Evolutionary conservation across 1,140 invertebrate species (phyloP).

Genomic region (Cataglyphis hispanica): DNA sequence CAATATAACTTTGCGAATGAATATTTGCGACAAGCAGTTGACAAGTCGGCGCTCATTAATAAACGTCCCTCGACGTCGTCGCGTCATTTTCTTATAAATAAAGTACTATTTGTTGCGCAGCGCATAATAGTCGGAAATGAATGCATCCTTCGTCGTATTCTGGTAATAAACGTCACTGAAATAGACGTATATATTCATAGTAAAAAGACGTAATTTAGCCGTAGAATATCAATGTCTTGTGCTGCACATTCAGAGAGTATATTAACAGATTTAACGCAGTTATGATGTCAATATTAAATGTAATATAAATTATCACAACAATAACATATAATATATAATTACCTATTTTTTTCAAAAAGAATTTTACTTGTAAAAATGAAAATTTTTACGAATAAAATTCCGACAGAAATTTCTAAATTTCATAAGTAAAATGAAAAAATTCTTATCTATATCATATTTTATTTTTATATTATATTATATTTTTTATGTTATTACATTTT

Average conservation of each 20-base stretch:
- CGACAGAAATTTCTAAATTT: too few relatives aligned
- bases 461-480: too few relatives aligned
- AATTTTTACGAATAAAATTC: too few relatives aligned
- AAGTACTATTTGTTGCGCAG: slow-evolving; percentile 40
- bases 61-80: slow-evolving; percentile 29
- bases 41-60: slow-evolving; percentile 55
- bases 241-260: neutral
- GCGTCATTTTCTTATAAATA: slow-evolving; percentile 26
- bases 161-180: slow-evolving; percentile 51
- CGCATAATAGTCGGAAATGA: slow-evolving; percentile 44
- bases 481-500: too few relatives aligned
- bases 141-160: slow-evolving; percentile 10
- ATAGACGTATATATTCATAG: neutral
- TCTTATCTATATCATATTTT: too few relatives aligned
- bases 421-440: too few relatives aligned
- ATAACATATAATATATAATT: neutral
- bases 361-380: too few relatives aligned
- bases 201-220: slow-evolving; percentile 18
- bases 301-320: neutral
- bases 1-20: slow-evolving; percentile 44
- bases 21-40: slow-evolving; percentile 48
- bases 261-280: neutral
- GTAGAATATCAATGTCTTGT: slow-evolving; percentile 2
- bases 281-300: neutral
- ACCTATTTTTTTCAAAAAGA: neutral